These are phyloP conservation scores for Cyprinodon diabolis DNA, from an alignment of 2,797 vertebrate genomes.

Conservation along the genomic window DNA sequence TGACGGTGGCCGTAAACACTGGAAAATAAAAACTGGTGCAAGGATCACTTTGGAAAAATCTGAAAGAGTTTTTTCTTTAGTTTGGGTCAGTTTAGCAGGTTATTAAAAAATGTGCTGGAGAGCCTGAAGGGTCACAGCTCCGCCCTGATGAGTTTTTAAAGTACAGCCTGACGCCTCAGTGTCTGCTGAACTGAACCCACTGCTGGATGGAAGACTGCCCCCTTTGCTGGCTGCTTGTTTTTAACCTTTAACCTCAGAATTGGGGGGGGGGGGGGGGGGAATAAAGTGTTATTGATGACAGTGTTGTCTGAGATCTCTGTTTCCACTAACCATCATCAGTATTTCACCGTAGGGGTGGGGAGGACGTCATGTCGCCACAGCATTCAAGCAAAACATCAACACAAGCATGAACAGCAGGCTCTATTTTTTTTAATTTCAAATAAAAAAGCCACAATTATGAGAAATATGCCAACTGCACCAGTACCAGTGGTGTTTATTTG, in stretches of 20 bases:
- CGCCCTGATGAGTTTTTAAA: too few species aligned
- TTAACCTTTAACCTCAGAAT: constrained; percentile 14
- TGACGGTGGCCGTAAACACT: background rate
- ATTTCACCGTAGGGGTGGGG: too few species aligned
- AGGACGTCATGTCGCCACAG: background rate
- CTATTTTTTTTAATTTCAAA: background rate
- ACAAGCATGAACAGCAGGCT: background rate
- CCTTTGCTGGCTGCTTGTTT: background rate
- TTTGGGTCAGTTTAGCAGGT: too few species aligned
- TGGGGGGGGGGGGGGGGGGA: constrained; percentile 5
- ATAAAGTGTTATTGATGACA: constrained; percentile 28
- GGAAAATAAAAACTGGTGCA: background rate
- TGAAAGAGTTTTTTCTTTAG: too few species aligned
- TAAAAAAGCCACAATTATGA: background rate
- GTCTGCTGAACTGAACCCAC: too few species aligned
- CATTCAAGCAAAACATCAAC: background rate
- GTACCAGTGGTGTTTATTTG: background rate
- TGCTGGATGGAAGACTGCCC: too few species aligned
- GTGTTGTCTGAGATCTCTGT: background rate
- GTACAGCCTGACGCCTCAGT: too few species aligned
- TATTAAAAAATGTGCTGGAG: too few species aligned
- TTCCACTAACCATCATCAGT: background rate
- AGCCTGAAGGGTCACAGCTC: too few species aligned
- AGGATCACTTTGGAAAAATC: background rate
- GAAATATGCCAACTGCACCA: background rate